phyloP scores from a whole-genome alignment of 2,888 invertebrate species.

The Harpalus rubripes region DNA sequence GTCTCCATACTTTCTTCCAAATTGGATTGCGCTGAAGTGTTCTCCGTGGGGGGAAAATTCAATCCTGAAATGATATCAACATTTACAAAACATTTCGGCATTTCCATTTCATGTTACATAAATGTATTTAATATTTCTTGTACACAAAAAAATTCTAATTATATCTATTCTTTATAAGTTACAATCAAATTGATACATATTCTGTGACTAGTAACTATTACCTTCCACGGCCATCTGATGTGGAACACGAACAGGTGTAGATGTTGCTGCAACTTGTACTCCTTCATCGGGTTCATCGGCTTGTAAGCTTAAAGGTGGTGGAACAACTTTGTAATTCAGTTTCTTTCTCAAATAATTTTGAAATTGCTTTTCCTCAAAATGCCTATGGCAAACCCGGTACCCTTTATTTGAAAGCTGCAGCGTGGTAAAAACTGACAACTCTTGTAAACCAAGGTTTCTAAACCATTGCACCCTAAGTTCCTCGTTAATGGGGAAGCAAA shows the following conservation, averaged over 20 bases:
- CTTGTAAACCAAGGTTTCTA: background rate
- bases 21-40: too few relatives aligned
- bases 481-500: background rate
- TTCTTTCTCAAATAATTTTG: constrained; percentile 3
- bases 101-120: too few relatives aligned
- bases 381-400: background rate
- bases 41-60: too few relatives aligned
- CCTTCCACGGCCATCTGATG: too few relatives aligned
- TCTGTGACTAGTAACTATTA: too few relatives aligned
- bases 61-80: too few relatives aligned
- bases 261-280: background rate
- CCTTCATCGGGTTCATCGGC: background rate
- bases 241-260: background rate
- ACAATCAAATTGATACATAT: too few relatives aligned
- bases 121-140: too few relatives aligned
- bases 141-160: too few relatives aligned
- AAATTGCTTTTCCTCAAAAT: background rate
- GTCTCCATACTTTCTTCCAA: background rate
- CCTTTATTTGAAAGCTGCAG: background rate
- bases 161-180: too few relatives aligned
- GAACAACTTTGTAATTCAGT: constrained; percentile 8
- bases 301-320: too few relatives aligned
- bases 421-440: background rate
- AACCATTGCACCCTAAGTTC: background rate
- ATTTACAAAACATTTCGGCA: too few relatives aligned